Evolutionary conservation across 2,888 invertebrate genomes (phyloP).

Genomic region (Spilosoma lubricipeda): DNA sequence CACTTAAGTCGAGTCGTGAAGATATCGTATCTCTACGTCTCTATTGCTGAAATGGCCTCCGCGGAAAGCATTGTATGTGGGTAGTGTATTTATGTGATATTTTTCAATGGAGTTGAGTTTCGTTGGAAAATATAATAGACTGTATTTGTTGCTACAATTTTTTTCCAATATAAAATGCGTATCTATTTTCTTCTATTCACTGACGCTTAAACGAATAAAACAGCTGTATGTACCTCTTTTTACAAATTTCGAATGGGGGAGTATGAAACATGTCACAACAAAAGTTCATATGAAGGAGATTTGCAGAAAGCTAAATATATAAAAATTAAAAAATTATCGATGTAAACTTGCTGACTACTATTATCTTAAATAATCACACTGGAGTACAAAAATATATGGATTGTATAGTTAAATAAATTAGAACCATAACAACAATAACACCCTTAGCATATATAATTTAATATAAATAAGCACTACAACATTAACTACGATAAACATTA

Average conservation of each 20-base stretch:
- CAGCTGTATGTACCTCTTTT: too few species aligned
- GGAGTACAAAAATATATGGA: too few species aligned
- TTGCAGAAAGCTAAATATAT: too few species aligned
- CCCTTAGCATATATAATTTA: constrained; percentile 1
- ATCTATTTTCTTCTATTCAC: not conserved
- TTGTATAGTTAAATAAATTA: too few species aligned
- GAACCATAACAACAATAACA: not conserved
- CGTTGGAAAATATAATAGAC: constrained; percentile 36
- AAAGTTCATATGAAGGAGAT: too few species aligned
- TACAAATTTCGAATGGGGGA: too few species aligned
- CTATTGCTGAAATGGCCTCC: constrained; percentile 60
- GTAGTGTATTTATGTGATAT: constrained; percentile 46
- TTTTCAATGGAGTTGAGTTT: constrained; percentile 48
- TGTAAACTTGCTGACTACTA: too few species aligned
- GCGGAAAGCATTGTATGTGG: constrained; percentile 42
- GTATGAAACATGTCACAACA: too few species aligned
- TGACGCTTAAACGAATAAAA: not conserved
- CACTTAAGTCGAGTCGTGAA: constrained; percentile 61
- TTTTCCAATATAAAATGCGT: not conserved
- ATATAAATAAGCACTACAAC: constrained; percentile 22
- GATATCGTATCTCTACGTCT: constrained; percentile 72
- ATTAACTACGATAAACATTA: constrained; percentile 19
- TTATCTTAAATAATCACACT: too few species aligned
- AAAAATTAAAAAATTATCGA: too few species aligned
- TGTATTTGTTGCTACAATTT: constrained; percentile 9